Percentiles rank a stretch among this genome's conserved stretches.
Conservation (phyloP, 1,140 invertebrate species). For the Camponotus pennsylvanicus region DNA sequence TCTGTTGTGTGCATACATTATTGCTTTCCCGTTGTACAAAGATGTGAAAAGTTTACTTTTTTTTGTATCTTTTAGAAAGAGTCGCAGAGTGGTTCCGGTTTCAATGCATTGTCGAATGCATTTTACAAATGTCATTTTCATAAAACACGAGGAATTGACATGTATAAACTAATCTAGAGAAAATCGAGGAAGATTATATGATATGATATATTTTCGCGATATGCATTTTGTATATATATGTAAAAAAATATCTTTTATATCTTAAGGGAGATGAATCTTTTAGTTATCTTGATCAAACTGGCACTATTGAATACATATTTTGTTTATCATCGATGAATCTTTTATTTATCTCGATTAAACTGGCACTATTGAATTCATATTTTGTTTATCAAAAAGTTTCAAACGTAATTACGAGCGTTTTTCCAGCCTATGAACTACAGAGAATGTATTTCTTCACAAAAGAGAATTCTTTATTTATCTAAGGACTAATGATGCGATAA, state of each 20-base stretch:
- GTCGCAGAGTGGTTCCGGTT: not conserved
- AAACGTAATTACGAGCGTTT: not conserved
- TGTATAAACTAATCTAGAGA: not conserved
- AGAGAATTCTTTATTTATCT: not conserved
- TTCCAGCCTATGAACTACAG: not conserved
- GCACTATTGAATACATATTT: slow-evolving; percentile 7
- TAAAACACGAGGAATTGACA: not conserved
- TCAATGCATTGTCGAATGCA: not conserved
- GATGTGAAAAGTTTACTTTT: slow-evolving; percentile 1
- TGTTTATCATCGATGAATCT: not conserved
- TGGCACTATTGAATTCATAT: slow-evolving; percentile 8
- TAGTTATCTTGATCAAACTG: slow-evolving; percentile 11
- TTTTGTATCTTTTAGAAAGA: not conserved
- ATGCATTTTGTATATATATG: slow-evolving; percentile 1
- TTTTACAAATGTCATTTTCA: slow-evolving; percentile 28
- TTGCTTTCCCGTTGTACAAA: not conserved
- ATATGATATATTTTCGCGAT: not conserved
- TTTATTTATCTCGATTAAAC: slow-evolving; percentile 9
- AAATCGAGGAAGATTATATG: not conserved
- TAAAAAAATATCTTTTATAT: not conserved
- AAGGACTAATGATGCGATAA: slow-evolving; percentile 23
- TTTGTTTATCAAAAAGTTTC: not conserved
- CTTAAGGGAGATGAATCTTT: not conserved
- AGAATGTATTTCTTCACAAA: slow-evolving; percentile 6
- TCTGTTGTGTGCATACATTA: not conserved